Evolutionary conservation across 2,888 invertebrate species (phyloP), one percentile per base, ranked within the genome.

Genomic region (Leptopilina myrica): DNA sequence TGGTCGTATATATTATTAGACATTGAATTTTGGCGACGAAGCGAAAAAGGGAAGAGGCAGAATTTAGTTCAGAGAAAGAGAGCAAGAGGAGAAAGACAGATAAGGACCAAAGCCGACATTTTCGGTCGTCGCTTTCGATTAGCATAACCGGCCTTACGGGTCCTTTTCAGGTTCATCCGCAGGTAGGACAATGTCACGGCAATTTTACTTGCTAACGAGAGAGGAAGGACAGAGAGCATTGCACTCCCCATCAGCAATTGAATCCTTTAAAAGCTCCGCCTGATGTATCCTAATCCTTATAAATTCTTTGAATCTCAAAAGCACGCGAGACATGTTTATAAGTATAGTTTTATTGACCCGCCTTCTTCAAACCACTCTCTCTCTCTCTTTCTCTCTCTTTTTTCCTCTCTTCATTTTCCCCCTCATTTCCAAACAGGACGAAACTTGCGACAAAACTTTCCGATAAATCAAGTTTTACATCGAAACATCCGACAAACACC

Each of bases 161-260:
- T 81, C 83, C 82, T 82, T 81, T 83, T 83, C 79, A 80, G 79
- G 79, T 80, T 78, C 69, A 77, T 81, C 78, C 77, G 62, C 80
- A 79, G 79, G 66, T 69, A 79, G 80, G 83, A 83, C 81, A 82
- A 80, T 84, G 84, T 84, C 83, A 78, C 67, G 81, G 65, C 77
- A 85, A 33, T 85, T 86, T 84, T 76, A 84, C 84, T 86, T 84
- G 85, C 84, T 84, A 84, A 84, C 81, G 81, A 85, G 81, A 85
- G 81, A 77, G 20, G 75, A 73, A 78, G 78, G 77, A 76, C 67
- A 64, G 59, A 76, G 76, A 64, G 43, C 64, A 33, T 53, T 76
- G 46, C 64, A 20, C 76, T 43, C 62, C 11, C 49, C 49, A 49
- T n/a, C 46, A 14, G 59, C 77, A 79, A 83, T 81, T 83, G 79